Conservation (phyloP, 2,797 vertebrate genomes). For the Sparidentex hasta region DNA sequence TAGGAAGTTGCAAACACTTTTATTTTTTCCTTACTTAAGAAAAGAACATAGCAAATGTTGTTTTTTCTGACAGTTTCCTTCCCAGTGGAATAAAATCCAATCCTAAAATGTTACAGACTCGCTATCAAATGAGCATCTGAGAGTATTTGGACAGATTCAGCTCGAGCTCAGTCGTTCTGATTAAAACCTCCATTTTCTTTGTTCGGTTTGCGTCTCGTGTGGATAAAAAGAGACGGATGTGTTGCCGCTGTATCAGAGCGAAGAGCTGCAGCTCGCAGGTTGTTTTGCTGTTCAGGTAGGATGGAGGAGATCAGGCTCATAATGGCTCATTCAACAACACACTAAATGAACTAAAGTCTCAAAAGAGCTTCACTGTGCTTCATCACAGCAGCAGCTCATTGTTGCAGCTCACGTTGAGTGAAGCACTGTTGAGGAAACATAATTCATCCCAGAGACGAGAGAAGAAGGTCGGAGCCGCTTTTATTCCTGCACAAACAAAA, state of each 20-base stretch:
- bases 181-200: background rate
- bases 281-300: background rate
- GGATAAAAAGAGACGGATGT: background rate
- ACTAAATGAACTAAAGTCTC: background rate
- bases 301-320: background rate
- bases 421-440: background rate
- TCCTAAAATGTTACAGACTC: background rate
- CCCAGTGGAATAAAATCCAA: background rate
- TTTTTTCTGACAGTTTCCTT: background rate
- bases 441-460: background rate
- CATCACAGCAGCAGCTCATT: background rate
- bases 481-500: background rate
- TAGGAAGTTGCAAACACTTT: too few relatives aligned
- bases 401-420: background rate
- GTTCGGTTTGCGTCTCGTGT: background rate
- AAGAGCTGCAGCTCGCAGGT: background rate
- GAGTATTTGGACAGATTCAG: background rate
- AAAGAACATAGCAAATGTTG: too few relatives aligned
- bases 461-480: background rate
- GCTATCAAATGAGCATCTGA: background rate
- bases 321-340: background rate
- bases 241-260: background rate
- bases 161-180: constrained; percentile 1
- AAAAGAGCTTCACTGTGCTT: background rate
- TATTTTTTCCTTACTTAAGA: too few relatives aligned